Evolutionary conservation across 2,888 invertebrate genomes (phyloP).

Genomic region (Plutella xylostella): DNA sequence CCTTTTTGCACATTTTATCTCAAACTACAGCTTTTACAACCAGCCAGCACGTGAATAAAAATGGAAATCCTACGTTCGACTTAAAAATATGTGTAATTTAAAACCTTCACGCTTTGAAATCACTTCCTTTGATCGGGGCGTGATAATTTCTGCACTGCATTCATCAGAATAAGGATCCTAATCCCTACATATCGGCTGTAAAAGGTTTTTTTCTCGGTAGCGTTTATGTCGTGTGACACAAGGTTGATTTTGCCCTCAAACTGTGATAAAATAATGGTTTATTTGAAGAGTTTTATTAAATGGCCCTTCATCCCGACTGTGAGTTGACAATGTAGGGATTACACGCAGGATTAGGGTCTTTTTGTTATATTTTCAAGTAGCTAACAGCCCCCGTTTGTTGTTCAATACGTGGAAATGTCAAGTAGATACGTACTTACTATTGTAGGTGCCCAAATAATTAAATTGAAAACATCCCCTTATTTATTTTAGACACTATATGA

Average conservation of each 20-base stretch:
- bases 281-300: slow-evolving; percentile 33
- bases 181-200: slow-evolving; percentile 20
- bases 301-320: slow-evolving; percentile 63
- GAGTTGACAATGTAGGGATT: slow-evolving; percentile 50
- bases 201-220: too few species aligned
- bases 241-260: too few species aligned
- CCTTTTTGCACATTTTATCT: too few species aligned
- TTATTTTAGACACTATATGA: too few species aligned
- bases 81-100: slow-evolving; percentile 33
- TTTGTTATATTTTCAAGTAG: slow-evolving; percentile 28
- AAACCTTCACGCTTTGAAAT: slow-evolving; percentile 42
- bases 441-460: too few species aligned
- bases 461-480: too few species aligned
- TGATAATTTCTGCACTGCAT: slow-evolving; percentile 40
- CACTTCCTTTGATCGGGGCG: slow-evolving; percentile 52
- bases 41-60: too few species aligned
- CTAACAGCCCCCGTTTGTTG: slow-evolving; percentile 18
- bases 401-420: slow-evolving; percentile 26
- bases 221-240: too few species aligned
- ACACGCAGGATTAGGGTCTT: slow-evolving; percentile 41
- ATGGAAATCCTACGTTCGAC: too few species aligned
- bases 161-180: slow-evolving; percentile 20
- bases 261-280: too few species aligned
- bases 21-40: too few species aligned
- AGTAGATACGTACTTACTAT: too few species aligned